Evolutionary conservation across 2,888 invertebrate genomes (phyloP), one percentile per base, ranked within the genome.

Genomic region (Lepeophtheirus nordmannii): DNA sequence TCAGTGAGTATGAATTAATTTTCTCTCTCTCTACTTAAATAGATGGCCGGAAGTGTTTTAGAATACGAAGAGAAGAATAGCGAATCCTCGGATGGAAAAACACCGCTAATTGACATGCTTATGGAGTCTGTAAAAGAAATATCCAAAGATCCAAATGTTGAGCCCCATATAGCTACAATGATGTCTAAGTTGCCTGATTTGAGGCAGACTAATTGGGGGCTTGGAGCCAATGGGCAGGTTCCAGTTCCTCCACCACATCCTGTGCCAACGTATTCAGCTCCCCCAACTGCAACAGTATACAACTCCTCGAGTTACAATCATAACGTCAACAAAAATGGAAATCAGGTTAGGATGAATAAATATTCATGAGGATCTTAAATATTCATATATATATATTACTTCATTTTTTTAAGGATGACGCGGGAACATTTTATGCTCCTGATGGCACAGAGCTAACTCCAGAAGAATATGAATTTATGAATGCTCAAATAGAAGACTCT

Each of bases 31-130:
- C 53, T n/a, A n/a, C 53, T 46, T 46, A 30, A 30, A 30, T 46
- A 46, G 53, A 46, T 46, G 53, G 53, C 53, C 2, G 53, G 53
- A 17, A 46, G 53, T 46, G 53, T 46, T n/a, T 46, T 46, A 17
- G 53, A 46, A 8, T 46, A 46, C 8, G 53, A 46, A 17, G 53
- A 46, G 53, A 46, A 46, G 53, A 46, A 46, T 17, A 46, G 53
- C 53, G 30, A 30, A 30, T 30, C 30, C 2, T 46, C 53, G 5
- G 17, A 17, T 46, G 53, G 53, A 17, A 17, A 46, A 17, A 46
- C 53, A 17, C 53, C 53, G n/a, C 53, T 46, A 14, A 46, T 46
- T 14, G 53, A 46, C 8, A 46, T 5, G 53, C 53, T 46, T 17
- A 46, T 46, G 53, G 53, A 46, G 2, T 14, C 53, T 17, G 53